Evolutionary conservation across 1,140 invertebrate species (phyloP).

Genomic region (Sminthurides bifidus): DNA sequence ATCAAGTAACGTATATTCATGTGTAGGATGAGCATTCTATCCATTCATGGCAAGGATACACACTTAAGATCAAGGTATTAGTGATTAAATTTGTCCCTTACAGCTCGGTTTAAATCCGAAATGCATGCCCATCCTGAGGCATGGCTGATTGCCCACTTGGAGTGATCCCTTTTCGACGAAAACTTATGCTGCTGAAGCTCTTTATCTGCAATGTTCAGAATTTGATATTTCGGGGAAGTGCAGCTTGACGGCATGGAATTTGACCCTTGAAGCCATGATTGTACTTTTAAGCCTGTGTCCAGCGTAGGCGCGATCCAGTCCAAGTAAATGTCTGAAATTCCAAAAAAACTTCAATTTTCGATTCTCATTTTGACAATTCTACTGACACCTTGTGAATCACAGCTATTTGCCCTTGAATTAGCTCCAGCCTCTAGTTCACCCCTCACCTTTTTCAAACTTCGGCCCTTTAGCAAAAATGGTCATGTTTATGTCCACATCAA

Average conservation of each 20-base stretch:
- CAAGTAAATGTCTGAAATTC: constrained; percentile 60
- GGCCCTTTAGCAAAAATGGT: constrained; percentile 21
- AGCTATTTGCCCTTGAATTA: not conserved
- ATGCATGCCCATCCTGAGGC: constrained; percentile 64
- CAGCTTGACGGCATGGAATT: constrained; percentile 59
- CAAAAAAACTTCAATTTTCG: not conserved
- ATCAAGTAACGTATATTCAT: not conserved
- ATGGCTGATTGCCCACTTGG: constrained; percentile 74
- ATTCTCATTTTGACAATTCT: not conserved
- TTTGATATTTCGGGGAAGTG: constrained; percentile 23
- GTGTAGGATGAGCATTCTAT: not conserved
- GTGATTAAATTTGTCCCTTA: constrained; percentile 35
- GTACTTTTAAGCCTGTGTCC: constrained; percentile 56
- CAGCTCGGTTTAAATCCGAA: constrained; percentile 83
- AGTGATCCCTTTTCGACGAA: constrained; percentile 67
- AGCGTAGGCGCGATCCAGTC: constrained; percentile 62
- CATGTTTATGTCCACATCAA: not conserved
- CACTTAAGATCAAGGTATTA: not conserved
- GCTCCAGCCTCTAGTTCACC: no score
- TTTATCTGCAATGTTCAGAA: constrained; percentile 16
- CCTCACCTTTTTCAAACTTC: constrained; percentile 11
- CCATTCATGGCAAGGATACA: not conserved
- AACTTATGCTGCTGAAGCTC: constrained; percentile 42
- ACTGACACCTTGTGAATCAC: not conserved
- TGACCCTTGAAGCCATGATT: constrained; percentile 77